Conservation (phyloP, 2,113 vertebrate species). For the Dasyprocta punctata region DNA sequence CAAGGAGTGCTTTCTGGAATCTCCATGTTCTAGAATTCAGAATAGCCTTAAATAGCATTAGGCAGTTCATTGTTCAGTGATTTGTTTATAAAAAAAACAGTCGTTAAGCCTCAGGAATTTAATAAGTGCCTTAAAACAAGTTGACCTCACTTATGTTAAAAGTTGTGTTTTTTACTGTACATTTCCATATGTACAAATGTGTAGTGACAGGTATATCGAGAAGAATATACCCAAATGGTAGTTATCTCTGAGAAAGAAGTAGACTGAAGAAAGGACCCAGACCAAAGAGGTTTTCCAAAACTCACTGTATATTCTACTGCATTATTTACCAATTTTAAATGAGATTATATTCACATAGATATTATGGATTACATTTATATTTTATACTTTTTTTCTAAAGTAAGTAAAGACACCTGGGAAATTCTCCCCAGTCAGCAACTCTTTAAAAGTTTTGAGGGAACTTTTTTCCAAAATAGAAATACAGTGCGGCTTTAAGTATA, state of each 20-base stretch:
- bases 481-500: not conserved
- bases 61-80: not conserved
- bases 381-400: not conserved
- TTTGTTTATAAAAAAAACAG: not conserved
- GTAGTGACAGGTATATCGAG: not conserved
- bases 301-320: not conserved
- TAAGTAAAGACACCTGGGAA: not conserved
- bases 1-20: not conserved
- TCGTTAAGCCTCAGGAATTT: not conserved
- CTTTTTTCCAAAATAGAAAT: conserved; percentile 5
- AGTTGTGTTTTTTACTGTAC: not conserved
- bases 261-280: not conserved
- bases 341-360: not conserved
- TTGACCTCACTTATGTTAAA: not conserved
- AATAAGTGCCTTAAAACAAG: not conserved
- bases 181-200: not conserved
- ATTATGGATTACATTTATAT: not conserved
- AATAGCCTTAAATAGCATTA: not conserved
- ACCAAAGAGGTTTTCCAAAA: not conserved
- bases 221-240: not conserved
- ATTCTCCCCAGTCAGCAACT: not conserved
- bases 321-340: not conserved
- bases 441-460: conserved; percentile 17
- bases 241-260: not conserved
- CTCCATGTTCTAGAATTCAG: not conserved